Conservation (phyloP, 2,113 vertebrate species). For the Mormyrus lacerda region DNA sequence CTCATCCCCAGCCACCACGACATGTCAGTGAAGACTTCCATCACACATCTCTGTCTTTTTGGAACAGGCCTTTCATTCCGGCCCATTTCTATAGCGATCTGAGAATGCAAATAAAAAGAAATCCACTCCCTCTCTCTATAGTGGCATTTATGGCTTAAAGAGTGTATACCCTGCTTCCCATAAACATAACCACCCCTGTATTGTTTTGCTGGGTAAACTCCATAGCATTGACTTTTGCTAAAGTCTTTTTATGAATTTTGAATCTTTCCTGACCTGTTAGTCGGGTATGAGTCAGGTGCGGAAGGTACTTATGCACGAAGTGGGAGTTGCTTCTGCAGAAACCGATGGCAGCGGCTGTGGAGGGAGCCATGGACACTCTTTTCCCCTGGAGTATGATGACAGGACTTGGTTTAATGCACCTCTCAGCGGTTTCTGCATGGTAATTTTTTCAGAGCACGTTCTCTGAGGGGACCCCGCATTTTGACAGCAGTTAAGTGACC, state of each 20-base stretch:
- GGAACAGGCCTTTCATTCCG: neutral
- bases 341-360: neutral
- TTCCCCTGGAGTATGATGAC: neutral
- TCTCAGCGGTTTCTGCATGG: neutral
- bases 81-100: neutral
- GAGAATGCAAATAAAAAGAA: neutral
- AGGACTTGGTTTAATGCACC: neutral
- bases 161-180: neutral
- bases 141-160: neutral
- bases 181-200: neutral
- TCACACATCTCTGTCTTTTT: neutral
- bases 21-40: neutral
- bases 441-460: neutral
- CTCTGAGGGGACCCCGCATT: neutral
- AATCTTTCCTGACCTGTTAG: neutral
- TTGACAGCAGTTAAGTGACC: neutral
- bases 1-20: neutral
- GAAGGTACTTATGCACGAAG: neutral
- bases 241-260: neutral
- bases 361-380: neutral
- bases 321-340: neutral
- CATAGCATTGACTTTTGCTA: conserved; percentile 7
- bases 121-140: neutral
- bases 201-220: conserved; percentile 18
- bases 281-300: neutral